These are phyloP conservation scores for Labia minor DNA, from an alignment of 2,888 invertebrate genomes.

Conservation along the genomic window DNA sequence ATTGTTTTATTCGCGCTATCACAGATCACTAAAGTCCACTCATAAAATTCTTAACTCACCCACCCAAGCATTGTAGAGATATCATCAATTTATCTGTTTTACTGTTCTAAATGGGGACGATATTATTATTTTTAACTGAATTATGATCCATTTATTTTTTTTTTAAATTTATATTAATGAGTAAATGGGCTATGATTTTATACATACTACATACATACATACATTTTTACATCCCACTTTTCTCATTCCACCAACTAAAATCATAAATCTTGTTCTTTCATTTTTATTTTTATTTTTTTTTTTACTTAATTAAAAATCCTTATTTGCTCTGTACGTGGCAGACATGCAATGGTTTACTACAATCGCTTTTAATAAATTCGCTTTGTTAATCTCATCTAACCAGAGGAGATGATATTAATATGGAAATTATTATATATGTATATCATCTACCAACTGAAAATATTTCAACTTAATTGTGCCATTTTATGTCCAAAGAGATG, in stretches of 20 bases:
- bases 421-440: neutral
- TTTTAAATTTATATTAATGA: neutral
- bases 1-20: slow-evolving; percentile 4
- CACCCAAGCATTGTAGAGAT: neutral
- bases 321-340: neutral
- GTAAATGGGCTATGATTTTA: neutral
- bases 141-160: slow-evolving; percentile 2
- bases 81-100: slow-evolving; percentile 13
- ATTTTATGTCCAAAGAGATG: too few relatives aligned
- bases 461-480: too few relatives aligned
- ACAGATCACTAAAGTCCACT: slow-evolving; percentile 5
- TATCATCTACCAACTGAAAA: too few relatives aligned
- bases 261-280: neutral
- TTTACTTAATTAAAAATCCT: slow-evolving; percentile 3
- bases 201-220: neutral
- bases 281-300: too few relatives aligned
- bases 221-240: neutral
- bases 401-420: neutral
- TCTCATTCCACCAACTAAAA: neutral
- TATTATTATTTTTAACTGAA: neutral
- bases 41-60: neutral
- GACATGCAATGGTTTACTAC: neutral
- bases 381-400: neutral
- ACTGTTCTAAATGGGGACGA: neutral
- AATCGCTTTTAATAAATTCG: neutral